These are phyloP conservation scores for Pantherophis alleghaniensis DNA, from an alignment of 2,797 vertebrate species.

Conservation along the genomic window DNA sequence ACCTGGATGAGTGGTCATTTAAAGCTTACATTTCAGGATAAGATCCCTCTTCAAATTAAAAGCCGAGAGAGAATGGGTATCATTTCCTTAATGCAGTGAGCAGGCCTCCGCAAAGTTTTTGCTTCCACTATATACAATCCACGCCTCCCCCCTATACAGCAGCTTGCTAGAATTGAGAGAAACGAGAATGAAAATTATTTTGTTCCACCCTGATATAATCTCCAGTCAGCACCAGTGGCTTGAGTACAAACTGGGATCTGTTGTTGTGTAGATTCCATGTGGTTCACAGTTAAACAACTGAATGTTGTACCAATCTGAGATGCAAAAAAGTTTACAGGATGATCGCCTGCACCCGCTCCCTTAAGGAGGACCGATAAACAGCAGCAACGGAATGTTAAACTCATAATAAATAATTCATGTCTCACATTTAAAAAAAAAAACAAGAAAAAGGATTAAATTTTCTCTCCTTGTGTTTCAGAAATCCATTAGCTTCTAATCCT, in stretches of 20 bases:
- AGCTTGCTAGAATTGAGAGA: slow-evolving; percentile 39
- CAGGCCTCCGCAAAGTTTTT: slow-evolving; percentile 31
- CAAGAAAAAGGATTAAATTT: slow-evolving; percentile 64
- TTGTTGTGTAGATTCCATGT: slow-evolving; percentile 22
- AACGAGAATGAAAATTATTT: slow-evolving; percentile 43
- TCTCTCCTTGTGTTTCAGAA: slow-evolving; percentile 65
- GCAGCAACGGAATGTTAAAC: slow-evolving; percentile 71
- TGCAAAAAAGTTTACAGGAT: slow-evolving; percentile 59
- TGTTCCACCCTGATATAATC: neutral
- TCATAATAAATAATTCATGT: slow-evolving; percentile 77
- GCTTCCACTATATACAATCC: slow-evolving; percentile 32
- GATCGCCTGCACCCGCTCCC: slow-evolving; percentile 58
- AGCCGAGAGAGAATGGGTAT: neutral
- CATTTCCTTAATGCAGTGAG: slow-evolving; percentile 24
- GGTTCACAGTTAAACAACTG: slow-evolving; percentile 40
- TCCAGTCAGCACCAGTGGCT: slow-evolving; percentile 45
- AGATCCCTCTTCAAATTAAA: neutral
- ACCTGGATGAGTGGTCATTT: slow-evolving; percentile 44
- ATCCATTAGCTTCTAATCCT: slow-evolving; percentile 68
- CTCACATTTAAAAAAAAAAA: slow-evolving; percentile 59
- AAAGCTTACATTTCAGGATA: slow-evolving; percentile 20
- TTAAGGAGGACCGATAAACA: slow-evolving; percentile 62
- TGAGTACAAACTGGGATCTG: slow-evolving; percentile 49
- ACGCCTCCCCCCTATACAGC: slow-evolving; percentile 6
- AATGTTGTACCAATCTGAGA: slow-evolving; percentile 49